These are phyloP conservation scores for Spodoptera picta DNA, from an alignment of 2,888 invertebrate species.

Conservation along the genomic window DNA sequence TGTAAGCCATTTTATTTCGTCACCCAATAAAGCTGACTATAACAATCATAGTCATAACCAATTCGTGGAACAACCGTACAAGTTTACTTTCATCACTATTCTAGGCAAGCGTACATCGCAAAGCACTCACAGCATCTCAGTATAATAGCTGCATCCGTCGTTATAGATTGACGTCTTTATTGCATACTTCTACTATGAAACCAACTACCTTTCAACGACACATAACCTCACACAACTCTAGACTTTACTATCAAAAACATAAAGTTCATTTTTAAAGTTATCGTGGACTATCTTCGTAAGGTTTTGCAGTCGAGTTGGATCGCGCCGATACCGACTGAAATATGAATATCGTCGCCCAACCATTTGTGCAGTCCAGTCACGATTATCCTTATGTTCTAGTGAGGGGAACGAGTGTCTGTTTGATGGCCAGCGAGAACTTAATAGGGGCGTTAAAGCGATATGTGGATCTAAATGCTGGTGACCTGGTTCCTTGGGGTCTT, in stretches of 20 bases:
- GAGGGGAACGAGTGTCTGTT: conserved; percentile 43
- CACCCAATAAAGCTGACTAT: conserved; percentile 28
- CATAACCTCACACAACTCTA: conserved; percentile 11
- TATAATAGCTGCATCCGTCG: conserved; percentile 77
- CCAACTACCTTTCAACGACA: conserved; percentile 60
- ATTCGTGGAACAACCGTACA: conserved; percentile 52
- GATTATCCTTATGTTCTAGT: conserved; percentile 63
- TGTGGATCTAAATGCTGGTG: conserved; percentile 20
- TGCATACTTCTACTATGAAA: conserved; percentile 69
- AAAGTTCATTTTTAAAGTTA: conserved; percentile 39
- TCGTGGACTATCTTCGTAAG: conserved; percentile 50
- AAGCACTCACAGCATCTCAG: conserved; percentile 75
- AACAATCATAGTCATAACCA: conserved; percentile 26
- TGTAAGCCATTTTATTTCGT: conserved; percentile 17
- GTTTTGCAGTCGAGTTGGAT: conserved; percentile 65
- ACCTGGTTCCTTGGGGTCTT: conserved; percentile 34
- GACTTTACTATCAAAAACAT: conserved; percentile 22
- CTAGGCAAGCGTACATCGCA: conserved; percentile 69
- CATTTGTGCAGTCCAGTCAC: conserved; percentile 70
- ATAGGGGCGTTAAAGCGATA: conserved; percentile 37
- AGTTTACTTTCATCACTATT: conserved; percentile 67
- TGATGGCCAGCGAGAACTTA: conserved; percentile 41
- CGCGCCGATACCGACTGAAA: conserved; percentile 71
- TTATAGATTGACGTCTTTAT: conserved; percentile 78
- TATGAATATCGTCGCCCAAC: conserved; percentile 74